These are phyloP conservation scores for Coregonus suidteri DNA, from an alignment of 2,797 vertebrate species.

Conservation along the genomic window DNA sequence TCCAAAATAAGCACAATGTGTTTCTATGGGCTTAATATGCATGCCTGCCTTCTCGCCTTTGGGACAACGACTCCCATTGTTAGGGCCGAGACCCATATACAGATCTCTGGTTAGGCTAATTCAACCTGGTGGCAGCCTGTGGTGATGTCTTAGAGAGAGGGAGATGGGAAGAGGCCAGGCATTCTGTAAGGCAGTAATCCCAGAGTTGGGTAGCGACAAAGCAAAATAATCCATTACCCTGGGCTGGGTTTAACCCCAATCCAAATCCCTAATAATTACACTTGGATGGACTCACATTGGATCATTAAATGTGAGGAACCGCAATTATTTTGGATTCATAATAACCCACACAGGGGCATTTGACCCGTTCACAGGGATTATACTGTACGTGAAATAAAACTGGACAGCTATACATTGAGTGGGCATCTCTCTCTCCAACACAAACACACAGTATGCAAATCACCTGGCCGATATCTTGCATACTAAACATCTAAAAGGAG, in stretches of 20 bases:
- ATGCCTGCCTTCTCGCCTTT: too few relatives aligned
- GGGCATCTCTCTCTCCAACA: background rate
- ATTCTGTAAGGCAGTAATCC: slow-evolving; percentile 13
- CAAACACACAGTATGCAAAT: background rate
- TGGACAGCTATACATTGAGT: background rate
- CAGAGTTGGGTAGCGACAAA: slow-evolving; percentile 5
- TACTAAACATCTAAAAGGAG: background rate
- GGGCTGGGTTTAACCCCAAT: slow-evolving; percentile 1
- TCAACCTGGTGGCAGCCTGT: background rate
- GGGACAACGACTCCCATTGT: too few relatives aligned
- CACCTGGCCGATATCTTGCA: background rate
- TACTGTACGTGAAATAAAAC: background rate
- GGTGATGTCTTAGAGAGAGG: background rate
- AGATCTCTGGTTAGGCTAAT: background rate
- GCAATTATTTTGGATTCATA: background rate
- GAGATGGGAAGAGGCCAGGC: background rate
- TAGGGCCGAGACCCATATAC: too few relatives aligned
- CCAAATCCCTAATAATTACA: slow-evolving; percentile 12
- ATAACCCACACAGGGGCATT: background rate
- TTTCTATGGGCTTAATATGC: too few relatives aligned
- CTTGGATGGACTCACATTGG: slow-evolving; percentile 2
- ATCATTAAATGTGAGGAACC: background rate
- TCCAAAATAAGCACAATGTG: too few relatives aligned
- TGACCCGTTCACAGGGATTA: background rate
- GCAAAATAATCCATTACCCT: slow-evolving; percentile 8